phyloP scores from a whole-genome alignment of 2,888 invertebrate species.

The Ornithoptera priamus region DNA sequence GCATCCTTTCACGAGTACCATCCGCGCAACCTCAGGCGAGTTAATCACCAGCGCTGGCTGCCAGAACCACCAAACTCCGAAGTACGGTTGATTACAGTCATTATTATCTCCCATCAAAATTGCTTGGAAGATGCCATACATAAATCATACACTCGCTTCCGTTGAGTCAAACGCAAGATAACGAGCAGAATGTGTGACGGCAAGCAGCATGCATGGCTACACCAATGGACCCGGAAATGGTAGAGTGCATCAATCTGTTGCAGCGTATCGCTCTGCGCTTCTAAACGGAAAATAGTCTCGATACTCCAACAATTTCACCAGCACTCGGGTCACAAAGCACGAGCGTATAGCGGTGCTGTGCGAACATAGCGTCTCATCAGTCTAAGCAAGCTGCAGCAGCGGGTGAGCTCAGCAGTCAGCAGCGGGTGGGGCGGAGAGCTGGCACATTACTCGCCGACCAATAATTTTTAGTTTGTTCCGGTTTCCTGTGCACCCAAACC shows the following conservation, averaged over 20 bases:
- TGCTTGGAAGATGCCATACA: background rate
- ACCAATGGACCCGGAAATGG: background rate
- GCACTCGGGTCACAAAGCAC: no score
- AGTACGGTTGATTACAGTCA: conserved; percentile 32
- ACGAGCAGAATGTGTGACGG: no score
- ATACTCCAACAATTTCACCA: no score
- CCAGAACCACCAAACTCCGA: conserved; percentile 47
- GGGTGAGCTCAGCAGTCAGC: conserved; percentile 12
- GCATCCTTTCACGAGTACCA: conserved; percentile 41
- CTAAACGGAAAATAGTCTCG: no score
- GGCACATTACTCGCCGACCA: conserved; percentile 33
- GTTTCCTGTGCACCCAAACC: background rate
- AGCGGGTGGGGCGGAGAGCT: conserved; percentile 39
- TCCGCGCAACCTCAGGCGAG: conserved; percentile 39
- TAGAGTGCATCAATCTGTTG: background rate
- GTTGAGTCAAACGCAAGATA: no score
- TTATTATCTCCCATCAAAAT: background rate
- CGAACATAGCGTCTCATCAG: background rate
- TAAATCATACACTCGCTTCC: no score
- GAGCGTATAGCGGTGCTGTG: background rate
- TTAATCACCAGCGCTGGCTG: conserved; percentile 43
- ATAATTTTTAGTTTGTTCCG: conserved; percentile 20
- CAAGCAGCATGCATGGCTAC: background rate
- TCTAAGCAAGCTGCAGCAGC: background rate
- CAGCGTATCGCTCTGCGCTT: background rate